Evolutionary conservation across 2,797 vertebrate genomes (phyloP).

Genomic region (Clamator glandarius): DNA sequence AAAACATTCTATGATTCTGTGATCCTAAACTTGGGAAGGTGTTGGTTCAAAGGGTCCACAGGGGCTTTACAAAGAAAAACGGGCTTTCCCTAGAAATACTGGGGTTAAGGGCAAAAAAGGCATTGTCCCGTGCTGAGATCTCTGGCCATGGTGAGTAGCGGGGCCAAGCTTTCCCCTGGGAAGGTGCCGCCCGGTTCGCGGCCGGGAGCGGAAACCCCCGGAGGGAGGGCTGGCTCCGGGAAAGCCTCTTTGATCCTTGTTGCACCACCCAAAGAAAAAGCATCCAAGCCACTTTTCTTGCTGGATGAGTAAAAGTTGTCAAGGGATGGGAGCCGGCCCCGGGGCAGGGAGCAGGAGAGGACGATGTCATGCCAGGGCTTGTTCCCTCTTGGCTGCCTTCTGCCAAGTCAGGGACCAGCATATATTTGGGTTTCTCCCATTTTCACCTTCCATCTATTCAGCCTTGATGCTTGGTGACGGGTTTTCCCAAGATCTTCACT

Average conservation of each 20-base stretch:
- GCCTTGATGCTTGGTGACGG: neutral
- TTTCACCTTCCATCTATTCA: neutral
- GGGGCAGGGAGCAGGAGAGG: constrained; percentile 18
- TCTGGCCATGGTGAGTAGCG: rapidly evolving
- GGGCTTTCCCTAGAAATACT: rapidly evolving
- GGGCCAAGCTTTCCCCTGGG: neutral
- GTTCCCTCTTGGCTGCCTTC: neutral
- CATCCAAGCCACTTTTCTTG: constrained; percentile 54
- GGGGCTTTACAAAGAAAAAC: rapidly evolving
- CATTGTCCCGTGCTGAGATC: rapidly evolving
- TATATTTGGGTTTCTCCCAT: neutral
- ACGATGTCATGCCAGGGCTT: neutral
- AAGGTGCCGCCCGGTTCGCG: rapidly evolving
- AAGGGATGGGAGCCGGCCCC: constrained; percentile 16
- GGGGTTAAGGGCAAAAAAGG: rapidly evolving
- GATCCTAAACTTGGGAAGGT: no score
- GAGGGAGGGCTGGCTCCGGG: constrained; percentile 24
- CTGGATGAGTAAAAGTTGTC: constrained; percentile 46
- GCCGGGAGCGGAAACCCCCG: neutral
- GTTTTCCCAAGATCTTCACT: neutral
- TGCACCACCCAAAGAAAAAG: neutral
- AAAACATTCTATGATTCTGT: no score
- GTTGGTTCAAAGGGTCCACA: rapidly evolving
- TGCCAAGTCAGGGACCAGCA: rapidly evolving
- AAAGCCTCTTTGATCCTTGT: constrained; percentile 53